These are phyloP conservation scores for Muntiacus muntjak DNA, from an alignment of 2,113 vertebrate genomes.

Conservation along the genomic window DNA sequence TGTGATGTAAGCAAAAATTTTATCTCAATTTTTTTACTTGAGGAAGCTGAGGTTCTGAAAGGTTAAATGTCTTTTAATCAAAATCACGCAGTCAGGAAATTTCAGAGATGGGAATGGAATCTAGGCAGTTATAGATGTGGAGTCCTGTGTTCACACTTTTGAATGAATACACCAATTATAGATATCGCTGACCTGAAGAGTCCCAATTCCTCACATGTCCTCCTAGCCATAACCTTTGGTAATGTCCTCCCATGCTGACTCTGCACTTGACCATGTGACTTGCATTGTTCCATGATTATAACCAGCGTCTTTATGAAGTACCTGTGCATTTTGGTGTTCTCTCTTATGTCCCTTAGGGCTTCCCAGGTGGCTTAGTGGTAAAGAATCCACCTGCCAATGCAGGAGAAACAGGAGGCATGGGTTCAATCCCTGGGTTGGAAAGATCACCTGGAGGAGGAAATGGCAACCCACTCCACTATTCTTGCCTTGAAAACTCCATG, in stretches of 20 bases:
- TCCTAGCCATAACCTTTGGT: background rate
- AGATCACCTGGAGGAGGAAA: background rate
- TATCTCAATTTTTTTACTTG: background rate
- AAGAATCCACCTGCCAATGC: background rate
- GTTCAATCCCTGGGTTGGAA: background rate
- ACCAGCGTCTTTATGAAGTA: background rate
- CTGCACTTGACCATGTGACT: background rate
- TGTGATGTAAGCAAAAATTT: background rate
- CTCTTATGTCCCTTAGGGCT: background rate
- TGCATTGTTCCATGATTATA: background rate
- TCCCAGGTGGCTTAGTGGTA: background rate
- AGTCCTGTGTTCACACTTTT: background rate
- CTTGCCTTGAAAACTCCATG: background rate
- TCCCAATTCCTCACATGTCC: background rate
- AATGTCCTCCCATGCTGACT: background rate
- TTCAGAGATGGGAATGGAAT: background rate
- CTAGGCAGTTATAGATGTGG: background rate
- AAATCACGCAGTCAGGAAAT: background rate
- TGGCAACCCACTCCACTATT: background rate
- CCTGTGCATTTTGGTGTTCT: background rate
- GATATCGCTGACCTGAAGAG: background rate
- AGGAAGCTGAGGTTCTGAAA: background rate
- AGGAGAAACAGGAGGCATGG: background rate
- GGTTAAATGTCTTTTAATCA: background rate
- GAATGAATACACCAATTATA: background rate